phyloP scores from a whole-genome alignment of 2,797 vertebrate genomes.

The Chloroceryle amazona region DNA sequence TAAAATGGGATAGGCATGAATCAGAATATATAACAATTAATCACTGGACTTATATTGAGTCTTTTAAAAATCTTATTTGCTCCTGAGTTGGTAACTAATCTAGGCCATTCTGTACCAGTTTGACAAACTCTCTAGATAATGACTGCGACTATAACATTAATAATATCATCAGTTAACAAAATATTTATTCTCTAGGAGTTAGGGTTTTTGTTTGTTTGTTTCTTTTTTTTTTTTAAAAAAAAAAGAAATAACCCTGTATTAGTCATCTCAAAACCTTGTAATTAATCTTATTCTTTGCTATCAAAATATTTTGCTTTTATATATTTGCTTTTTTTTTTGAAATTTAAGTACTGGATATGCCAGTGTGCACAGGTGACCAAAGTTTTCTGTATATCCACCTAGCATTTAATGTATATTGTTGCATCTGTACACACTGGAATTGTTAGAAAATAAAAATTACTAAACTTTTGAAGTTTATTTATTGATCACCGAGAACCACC shows the following conservation, averaged over 20 bases:
- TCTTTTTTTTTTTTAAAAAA: not conserved
- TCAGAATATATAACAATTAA: slow-evolving; percentile 70
- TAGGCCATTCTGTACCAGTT: slow-evolving; percentile 34
- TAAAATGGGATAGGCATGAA: slow-evolving; percentile 73
- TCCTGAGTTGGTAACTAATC: slow-evolving; percentile 60
- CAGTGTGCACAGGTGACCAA: not conserved
- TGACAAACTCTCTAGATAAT: slow-evolving; percentile 60
- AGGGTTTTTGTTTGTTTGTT: too few species aligned
- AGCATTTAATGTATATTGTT: slow-evolving; percentile 16
- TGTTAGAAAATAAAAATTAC: slow-evolving; percentile 60
- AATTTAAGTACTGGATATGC: not conserved
- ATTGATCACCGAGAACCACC: slow-evolving; percentile 74
- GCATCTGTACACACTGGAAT: slow-evolving; percentile 18
- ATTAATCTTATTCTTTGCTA: not conserved
- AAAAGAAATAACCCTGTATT: not conserved
- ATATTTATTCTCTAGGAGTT: not conserved
- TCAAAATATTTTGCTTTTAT: not conserved
- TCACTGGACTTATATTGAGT: slow-evolving; percentile 66
- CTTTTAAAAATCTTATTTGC: slow-evolving; percentile 74
- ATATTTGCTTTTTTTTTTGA: not conserved
- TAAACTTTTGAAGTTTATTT: slow-evolving; percentile 78
- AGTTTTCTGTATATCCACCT: slow-evolving; percentile 3
- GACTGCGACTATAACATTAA: slow-evolving; percentile 40
- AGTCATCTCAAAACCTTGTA: not conserved
- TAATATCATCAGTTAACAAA: slow-evolving; percentile 1